Evolutionary conservation across 23 tunicate genomes (phyloP).

Genomic region (Ascidia mentula): DNA sequence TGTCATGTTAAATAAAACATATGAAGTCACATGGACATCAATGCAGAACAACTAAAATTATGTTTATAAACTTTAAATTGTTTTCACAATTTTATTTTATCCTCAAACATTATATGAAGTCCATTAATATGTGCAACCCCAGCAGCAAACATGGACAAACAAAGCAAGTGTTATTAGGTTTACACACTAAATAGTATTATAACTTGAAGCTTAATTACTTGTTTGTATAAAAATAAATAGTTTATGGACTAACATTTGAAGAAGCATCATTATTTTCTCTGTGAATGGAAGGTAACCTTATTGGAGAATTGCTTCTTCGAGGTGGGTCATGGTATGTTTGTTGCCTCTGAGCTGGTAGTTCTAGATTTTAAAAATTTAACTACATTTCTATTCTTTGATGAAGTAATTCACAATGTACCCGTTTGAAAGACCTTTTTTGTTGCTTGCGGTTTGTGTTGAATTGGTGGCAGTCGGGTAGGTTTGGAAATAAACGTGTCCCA

Average conservation of each 20-base stretch:
- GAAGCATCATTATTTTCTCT: neutral
- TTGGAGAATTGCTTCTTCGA: neutral
- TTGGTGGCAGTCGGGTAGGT: neutral
- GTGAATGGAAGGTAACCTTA: neutral
- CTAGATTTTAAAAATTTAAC: neutral
- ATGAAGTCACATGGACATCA: no score
- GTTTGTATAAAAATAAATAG: no score
- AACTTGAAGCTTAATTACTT: no score
- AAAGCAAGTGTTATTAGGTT: neutral
- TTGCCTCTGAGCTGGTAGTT: neutral
- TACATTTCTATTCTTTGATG: neutral
- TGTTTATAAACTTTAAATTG: no score
- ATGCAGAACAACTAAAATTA: no score
- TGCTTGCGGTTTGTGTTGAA: neutral
- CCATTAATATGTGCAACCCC: no score
- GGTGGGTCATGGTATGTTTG: neutral
- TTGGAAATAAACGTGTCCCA: slow-evolving; percentile 72
- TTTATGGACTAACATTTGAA: neutral
- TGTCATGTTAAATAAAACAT: no score
- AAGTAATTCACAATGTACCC: neutral
- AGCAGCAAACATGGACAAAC: no score
- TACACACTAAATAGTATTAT: no score
- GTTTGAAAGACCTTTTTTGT: slow-evolving; percentile 12
- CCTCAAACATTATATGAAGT: no score
- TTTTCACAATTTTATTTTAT: no score